Evolutionary conservation across 37 sponge, comb jelly and placozoan genomes (phyloP), one percentile per base, ranked within the genome.

Genomic region (Halichondria panicea): DNA sequence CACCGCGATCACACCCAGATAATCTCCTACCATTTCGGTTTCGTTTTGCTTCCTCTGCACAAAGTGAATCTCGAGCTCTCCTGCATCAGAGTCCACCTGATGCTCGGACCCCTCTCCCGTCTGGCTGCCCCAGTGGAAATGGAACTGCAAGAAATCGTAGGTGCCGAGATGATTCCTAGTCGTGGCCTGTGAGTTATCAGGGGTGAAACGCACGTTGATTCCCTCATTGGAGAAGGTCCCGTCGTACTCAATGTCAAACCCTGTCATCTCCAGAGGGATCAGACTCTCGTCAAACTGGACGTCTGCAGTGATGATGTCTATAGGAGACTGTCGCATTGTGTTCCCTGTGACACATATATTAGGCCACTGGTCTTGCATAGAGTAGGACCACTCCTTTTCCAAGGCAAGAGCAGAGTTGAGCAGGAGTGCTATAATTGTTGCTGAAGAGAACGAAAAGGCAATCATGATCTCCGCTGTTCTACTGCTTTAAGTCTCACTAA

Each of bases 71-170:
- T 85, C 85, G 0, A 50, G 48, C 22, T 7, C 72, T 38, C 27
- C 75, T n/a, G 28, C 34, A 1, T 4, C 67, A 8, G 55, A 38
- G 38, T 86, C 60, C 12, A 86, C 36, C 22, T 12, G 31, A 42
- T 86, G 80, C 71, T 86, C 81, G 8, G 87, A 68, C 1, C 87
- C 87, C 32, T 74, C 80, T 1, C 11, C n/a, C 1, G 27, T 54
- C 3, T 36, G 19, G 35, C 43, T 32, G 38, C 87, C 87, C 85
- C 85, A 85, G 73, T 78, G 85, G 28, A 85, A 45, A 48, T 85
- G 85, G 30, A 85, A 85, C 72, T 79, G 87, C 40, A n/a, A 24
- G 1, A 86, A 40, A 0, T 33, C 22, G 30, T 84, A 84, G 13
- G 77, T 76, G 2, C 77, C 84, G 7, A 21, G 5, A 50, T 62